Evolutionary conservation across 1,140 invertebrate species (phyloP), one percentile per base, ranked within the genome.

Genomic region (Scaptomyza graminum): DNA sequence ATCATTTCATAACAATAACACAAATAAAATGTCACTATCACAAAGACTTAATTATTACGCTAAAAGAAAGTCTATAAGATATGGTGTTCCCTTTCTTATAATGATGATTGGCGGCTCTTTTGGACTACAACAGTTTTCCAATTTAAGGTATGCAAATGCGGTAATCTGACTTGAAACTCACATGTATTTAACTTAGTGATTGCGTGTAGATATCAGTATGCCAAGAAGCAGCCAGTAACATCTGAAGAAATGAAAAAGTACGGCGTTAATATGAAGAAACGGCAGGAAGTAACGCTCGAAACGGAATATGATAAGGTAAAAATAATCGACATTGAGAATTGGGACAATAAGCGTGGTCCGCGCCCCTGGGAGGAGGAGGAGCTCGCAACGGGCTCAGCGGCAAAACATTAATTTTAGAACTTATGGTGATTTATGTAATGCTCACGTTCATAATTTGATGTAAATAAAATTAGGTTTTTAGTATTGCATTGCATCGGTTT

Each of bases 341-440:
- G 96, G 96, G 93, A 96, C 88, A 96, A 97, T 82, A 94, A 95
- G 65, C 92, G 96, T 88, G 95, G 95, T 2, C 94, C 96, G 5
- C 92, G 96, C 64, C 96, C 96, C 11, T 97, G 96, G 96, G 96
- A 97, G 85, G 94, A 95, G 12, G 68, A 81, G 25, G 69, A 34
- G 0, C 16, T 52, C 16, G 0, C 70, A 4, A 8, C 47, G 6
- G 2, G 39, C 7, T 5, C 65, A 2, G 12, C 46, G 2, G 62
- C 78, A 3, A 85, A 77, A 51, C 70, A 81, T 28, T 87, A 80
- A 55, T n/a, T 44, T n/a, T 47, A n/a, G 4, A 37, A 43, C 41
- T 28, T n/a, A 41, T 54, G 54, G 37, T 63, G 60, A 50, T 51
- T 44, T 49, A 47, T 51, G 49, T 49, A 28, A 13, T 43, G 13